Evolutionary conservation across 2,797 vertebrate species (phyloP).

Genomic region (Sebastes nivosus): DNA sequence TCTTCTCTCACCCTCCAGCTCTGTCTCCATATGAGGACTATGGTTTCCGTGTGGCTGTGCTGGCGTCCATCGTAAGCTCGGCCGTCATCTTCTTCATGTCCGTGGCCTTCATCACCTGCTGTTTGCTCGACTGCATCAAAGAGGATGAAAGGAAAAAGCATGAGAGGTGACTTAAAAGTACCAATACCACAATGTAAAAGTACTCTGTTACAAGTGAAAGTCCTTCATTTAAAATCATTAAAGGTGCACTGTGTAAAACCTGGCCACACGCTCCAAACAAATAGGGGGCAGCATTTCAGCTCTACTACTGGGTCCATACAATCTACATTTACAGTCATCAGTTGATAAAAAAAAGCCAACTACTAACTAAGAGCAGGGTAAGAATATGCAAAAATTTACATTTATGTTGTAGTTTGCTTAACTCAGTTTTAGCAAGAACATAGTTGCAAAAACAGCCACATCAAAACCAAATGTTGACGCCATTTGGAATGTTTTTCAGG

Average conservation of each 20-base stretch:
- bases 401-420: too few relatives aligned
- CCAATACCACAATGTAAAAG: neutral
- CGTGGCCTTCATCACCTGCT: conserved; percentile 92
- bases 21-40: conserved; percentile 82
- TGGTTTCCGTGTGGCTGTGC: conserved; percentile 90
- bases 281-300: neutral
- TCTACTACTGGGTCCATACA: neutral
- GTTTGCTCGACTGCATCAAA: conserved; percentile 87
- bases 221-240: neutral
- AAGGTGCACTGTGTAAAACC: neutral
- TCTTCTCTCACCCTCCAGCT: conserved; percentile 72
- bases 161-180: conserved; percentile 59
- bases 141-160: conserved; percentile 79
- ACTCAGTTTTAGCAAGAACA: too few relatives aligned
- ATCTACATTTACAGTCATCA: too few relatives aligned
- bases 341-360: neutral
- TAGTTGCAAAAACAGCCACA: neutral
- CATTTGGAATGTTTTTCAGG: too few relatives aligned
- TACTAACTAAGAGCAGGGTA: too few relatives aligned
- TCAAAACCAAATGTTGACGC: neutral
- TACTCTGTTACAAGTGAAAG: neutral
- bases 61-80: conserved; percentile 89
- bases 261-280: neutral
- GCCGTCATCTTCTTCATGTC: conserved; percentile 92
- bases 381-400: too few relatives aligned